Percentiles rank a stretch among this genome's conserved stretches.
Conservation (phyloP, 2,113 vertebrate species). For the Nesoenas mayeri region DNA sequence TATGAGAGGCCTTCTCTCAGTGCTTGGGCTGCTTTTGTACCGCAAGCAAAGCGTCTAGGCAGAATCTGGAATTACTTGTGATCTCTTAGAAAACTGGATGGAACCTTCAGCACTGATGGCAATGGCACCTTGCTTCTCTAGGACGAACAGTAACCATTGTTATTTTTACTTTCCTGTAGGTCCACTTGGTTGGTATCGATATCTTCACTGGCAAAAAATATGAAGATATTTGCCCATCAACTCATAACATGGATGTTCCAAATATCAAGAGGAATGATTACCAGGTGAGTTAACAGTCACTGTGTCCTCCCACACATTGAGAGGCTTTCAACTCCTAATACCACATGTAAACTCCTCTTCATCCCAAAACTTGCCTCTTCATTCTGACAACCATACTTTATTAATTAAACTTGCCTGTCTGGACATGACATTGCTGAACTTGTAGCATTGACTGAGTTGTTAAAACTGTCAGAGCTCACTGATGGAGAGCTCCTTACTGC, state of each 20-base stretch:
- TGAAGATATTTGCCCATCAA: conserved; percentile 98
- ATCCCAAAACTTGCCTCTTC: background rate
- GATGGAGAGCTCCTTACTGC: background rate
- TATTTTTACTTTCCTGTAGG: conserved; percentile 69
- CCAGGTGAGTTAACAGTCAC: conserved; percentile 79
- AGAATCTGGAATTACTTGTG: background rate
- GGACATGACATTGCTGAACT: background rate
- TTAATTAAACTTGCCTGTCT: background rate
- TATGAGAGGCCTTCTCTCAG: fast-evolving
- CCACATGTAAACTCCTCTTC: background rate
- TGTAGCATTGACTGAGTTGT: background rate
- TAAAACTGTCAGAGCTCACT: background rate
- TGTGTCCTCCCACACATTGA: background rate
- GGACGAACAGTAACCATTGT: background rate
- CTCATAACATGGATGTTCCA: conserved; percentile 99
- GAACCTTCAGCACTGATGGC: background rate
- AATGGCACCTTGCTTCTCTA: background rate
- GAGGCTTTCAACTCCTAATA: background rate
- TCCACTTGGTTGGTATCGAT: conserved; percentile 97
- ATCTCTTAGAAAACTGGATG: background rate
- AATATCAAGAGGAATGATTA: conserved; percentile 96
- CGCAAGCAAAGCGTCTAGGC: background rate
- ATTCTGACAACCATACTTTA: background rate
- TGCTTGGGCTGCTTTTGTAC: background rate
- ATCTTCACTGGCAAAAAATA: conserved; percentile 98